Conservation (phyloP, 2,888 invertebrate species). For the Morpho deidamia region DNA sequence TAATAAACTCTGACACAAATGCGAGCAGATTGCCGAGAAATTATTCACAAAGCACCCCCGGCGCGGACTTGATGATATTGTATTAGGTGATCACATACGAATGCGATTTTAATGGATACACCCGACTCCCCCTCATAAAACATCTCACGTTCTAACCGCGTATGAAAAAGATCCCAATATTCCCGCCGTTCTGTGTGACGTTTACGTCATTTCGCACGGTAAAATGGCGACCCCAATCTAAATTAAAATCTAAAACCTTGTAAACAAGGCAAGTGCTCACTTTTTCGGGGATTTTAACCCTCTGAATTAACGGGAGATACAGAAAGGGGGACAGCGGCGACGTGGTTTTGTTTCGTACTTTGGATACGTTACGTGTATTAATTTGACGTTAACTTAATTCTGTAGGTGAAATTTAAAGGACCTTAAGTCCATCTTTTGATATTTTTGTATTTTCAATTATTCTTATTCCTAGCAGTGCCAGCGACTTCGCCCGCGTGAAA, state of each 20-base stretch:
- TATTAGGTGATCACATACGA: slow-evolving; percentile 79
- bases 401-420: no score
- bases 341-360: slow-evolving; percentile 47
- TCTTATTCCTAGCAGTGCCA: no score
- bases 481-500: no score
- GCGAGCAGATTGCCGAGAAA: slow-evolving; percentile 75
- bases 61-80: slow-evolving; percentile 76
- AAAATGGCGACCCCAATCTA: slow-evolving; percentile 70
- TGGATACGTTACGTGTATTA: slow-evolving; percentile 32
- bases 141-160: slow-evolving; percentile 34
- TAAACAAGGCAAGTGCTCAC: slow-evolving; percentile 80
- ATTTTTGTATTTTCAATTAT: no score
- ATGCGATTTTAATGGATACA: slow-evolving; percentile 77
- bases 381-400: slow-evolving; percentile 32
- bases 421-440: no score
- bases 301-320: slow-evolving; percentile 70
- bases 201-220: slow-evolving; percentile 48
- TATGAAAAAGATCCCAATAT: slow-evolving; percentile 41
- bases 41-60: slow-evolving; percentile 74
- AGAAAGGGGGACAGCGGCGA: slow-evolving; percentile 49
- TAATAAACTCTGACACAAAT: slow-evolving; percentile 59
- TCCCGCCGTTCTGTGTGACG: slow-evolving; percentile 34
- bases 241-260: slow-evolving; percentile 81
- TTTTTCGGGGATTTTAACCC: slow-evolving; percentile 79
- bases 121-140: slow-evolving; percentile 39